A percentile compares a stretch with the other conserved stretches of the same genome.
phyloP scores from a whole-genome alignment of 2,888 invertebrate species.

The Serripes groenlandicus region DNA sequence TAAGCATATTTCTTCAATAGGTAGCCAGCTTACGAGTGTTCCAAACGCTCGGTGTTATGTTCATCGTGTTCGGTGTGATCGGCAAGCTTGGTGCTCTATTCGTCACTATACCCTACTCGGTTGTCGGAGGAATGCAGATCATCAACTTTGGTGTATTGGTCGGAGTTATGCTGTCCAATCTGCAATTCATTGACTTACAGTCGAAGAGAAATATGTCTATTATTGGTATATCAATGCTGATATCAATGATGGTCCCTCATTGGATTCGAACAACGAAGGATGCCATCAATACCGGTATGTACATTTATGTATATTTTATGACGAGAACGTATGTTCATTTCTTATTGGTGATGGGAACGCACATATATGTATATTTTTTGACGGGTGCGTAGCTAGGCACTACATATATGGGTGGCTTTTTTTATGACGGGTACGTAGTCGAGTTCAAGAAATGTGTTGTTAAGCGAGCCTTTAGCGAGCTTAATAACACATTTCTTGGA shows the following conservation, averaged over 20 bases:
- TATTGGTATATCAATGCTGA: conserved; percentile 94
- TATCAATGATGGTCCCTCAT: conserved; percentile 89
- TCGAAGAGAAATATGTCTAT: conserved; percentile 95
- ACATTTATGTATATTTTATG: background rate
- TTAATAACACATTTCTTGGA: too few relatives aligned
- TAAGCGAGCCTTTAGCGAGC: too few relatives aligned
- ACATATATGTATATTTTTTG: too few relatives aligned
- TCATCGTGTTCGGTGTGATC: conserved; percentile 85
- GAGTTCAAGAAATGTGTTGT: too few relatives aligned
- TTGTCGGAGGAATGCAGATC: conserved; percentile 84
- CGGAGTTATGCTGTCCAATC: conserved; percentile 78
- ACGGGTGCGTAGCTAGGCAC: too few relatives aligned
- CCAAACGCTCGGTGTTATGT: conserved; percentile 84
- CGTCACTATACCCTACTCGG: conserved; percentile 87
- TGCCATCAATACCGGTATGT: conserved; percentile 69
- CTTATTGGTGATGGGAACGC: too few relatives aligned
- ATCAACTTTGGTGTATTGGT: conserved; percentile 76
- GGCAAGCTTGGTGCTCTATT: conserved; percentile 87
- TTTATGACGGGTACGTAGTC: too few relatives aligned
- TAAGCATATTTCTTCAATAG: conserved; percentile 58
- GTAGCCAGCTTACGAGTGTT: conserved; percentile 86
- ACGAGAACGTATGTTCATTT: too few relatives aligned
- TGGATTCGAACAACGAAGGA: conserved; percentile 70
- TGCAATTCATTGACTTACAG: conserved; percentile 90
- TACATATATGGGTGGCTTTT: too few relatives aligned